These are phyloP conservation scores for Grapholita molesta DNA, from an alignment of 1,140 invertebrate genomes.

Conservation along the genomic window DNA sequence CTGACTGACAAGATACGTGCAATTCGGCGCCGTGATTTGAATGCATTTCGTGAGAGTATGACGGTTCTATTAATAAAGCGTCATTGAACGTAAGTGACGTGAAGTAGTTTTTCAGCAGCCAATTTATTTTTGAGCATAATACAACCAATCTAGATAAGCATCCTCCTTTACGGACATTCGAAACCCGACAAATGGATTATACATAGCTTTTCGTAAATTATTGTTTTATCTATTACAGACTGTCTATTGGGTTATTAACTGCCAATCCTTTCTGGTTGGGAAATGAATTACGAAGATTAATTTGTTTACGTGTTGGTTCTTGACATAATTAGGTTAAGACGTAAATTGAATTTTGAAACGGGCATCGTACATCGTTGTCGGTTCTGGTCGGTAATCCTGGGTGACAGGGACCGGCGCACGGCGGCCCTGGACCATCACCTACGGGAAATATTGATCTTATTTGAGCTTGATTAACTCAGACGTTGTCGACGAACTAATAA, in stretches of 20 bases:
- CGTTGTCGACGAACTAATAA: conserved; percentile 72
- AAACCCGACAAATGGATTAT: background rate
- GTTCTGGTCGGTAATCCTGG: conserved; percentile 35
- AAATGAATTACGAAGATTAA: conserved; percentile 3
- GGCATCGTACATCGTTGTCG: conserved; percentile 19
- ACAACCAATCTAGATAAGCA: background rate
- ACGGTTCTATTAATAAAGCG: background rate
- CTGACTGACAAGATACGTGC: background rate
- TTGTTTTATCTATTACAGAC: background rate
- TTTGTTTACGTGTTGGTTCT: background rate
- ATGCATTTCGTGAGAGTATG: background rate
- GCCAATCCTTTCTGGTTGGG: background rate
- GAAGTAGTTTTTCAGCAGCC: background rate
- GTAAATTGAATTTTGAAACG: conserved; percentile 18
- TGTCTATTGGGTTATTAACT: background rate
- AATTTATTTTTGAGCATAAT: background rate
- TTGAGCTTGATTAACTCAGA: conserved; percentile 76
- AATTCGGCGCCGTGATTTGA: background rate
- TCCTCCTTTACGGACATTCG: background rate
- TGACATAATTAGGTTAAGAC: conserved; percentile 22
- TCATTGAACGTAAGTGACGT: background rate
- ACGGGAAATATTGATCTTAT: conserved; percentile 75
- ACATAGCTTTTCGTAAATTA: background rate
- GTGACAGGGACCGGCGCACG: conserved; percentile 29
- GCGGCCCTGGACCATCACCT: conserved; percentile 58